A percentile compares a stretch with the other conserved stretches of the same genome.
Evolutionary conservation across 2,888 invertebrate species (phyloP).

Genomic region (Cerastis leucographa): DNA sequence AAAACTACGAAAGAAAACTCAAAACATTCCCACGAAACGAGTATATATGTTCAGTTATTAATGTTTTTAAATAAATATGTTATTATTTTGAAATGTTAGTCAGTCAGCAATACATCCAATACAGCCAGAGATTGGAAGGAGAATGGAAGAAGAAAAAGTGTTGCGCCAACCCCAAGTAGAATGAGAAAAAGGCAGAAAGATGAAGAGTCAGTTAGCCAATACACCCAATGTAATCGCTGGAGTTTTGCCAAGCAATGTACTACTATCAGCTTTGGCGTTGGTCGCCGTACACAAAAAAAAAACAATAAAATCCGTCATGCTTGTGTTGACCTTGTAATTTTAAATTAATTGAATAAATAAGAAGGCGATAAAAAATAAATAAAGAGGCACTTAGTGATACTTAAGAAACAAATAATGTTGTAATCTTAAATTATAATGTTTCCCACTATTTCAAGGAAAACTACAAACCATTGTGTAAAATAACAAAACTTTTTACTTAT

Average conservation of each 20-base stretch:
- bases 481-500: not conserved
- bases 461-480: not conserved
- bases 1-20: slow-evolving; percentile 9
- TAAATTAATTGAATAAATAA: not conserved
- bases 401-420: not conserved
- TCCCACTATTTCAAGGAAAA: not conserved
- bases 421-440: not conserved
- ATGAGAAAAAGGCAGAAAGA: no score
- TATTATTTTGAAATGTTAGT: not conserved
- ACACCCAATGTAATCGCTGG: not conserved
- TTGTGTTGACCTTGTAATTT: not conserved
- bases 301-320: not conserved
- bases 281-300: not conserved
- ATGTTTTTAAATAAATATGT: no score
- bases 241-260: not conserved
- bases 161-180: no score
- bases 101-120: no score
- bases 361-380: not conserved
- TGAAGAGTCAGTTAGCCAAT: no score
- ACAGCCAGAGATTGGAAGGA: no score
- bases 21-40: not conserved
- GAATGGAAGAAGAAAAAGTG: no score
- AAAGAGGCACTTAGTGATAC: not conserved
- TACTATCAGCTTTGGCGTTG: not conserved
- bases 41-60: not conserved